Conservation (phyloP, 2,797 vertebrate species). For the Nyctalus aviator region DNA sequence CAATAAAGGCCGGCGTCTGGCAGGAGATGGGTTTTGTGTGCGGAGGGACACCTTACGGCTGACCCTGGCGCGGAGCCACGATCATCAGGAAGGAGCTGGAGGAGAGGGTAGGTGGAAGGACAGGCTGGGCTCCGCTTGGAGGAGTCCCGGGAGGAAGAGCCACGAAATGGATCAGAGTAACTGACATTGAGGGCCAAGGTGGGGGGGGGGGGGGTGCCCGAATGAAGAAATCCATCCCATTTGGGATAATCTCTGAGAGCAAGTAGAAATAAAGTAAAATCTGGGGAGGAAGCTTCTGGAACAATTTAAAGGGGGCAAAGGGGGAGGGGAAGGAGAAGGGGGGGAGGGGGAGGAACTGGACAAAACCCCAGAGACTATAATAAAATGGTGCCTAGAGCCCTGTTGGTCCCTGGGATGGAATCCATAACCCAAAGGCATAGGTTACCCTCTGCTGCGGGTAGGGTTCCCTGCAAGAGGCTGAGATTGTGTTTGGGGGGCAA, state of each 20-base stretch:
- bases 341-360: neutral
- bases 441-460: neutral
- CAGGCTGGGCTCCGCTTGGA: neutral
- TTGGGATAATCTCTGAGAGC: conserved; percentile 47
- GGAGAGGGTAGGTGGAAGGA: neutral
- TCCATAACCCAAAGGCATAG: neutral
- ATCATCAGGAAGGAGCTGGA: neutral
- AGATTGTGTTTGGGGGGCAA: neutral
- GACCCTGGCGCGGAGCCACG: conserved; percentile 56
- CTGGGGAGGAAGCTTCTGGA: conserved; percentile 58
- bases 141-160: neutral
- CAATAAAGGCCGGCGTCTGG: conserved; percentile 59
- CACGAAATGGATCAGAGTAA: neutral
- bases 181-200: neutral
- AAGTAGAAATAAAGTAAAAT: conserved; percentile 35
- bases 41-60: conserved; percentile 46
- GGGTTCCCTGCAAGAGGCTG: neutral
- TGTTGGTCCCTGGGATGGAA: conserved; percentile 4
- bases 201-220: neutral
- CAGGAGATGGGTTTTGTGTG: conserved; percentile 55
- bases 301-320: conserved; percentile 14
- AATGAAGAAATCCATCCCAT: conserved; percentile 27
- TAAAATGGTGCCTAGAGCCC: conserved; percentile 48
- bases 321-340: too few relatives aligned
- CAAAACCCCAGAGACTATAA: conserved; percentile 33